Base-by-base conservation (phyloP, 2,113 vertebrate species). In the Hipposideros armiger region DNA sequence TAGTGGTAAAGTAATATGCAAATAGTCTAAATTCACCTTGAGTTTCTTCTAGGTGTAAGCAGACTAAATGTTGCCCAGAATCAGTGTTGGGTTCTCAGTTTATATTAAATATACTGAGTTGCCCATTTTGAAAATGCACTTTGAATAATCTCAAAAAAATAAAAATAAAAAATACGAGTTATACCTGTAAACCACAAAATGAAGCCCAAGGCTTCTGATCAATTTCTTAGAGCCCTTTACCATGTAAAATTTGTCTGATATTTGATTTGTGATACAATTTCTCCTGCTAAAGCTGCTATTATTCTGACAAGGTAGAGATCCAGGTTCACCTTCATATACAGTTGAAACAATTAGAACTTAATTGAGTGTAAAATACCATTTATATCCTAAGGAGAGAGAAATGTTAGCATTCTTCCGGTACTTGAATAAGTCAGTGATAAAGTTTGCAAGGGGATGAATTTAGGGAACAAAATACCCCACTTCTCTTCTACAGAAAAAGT, bases 261-360 rank as follows among this genome's bases (percentile, higher is more conserved):
- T 97, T 98, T 98, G 97, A 97, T 97, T 96, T 98, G 97, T 98
- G 97, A 97, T 98, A 98, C 47, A 96, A 92, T 98, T 98, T 98
- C 95, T 98, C 90, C 97, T 98, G 97, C 97, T 98, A 97, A 99
- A 98, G 98, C 98, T 99, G 98, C 98, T 99, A 98, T 98, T 98
- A 97, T 97, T 98, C 98, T 98, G 98, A 97, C 98, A 98, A 97
- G 50, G 97, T 98, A 98, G 67, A 98, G 98, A 97, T 98, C 98
- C 98, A 98, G 91, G 98, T 98, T 95, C 90, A 96, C 95, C 94
- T 97, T 97, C 87, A 83, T 69, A 42, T 58, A 97, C 89, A 95
- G 96, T 91, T 50, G 95, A 98, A 98, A 96, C 95, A 95, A 97
- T 97, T 87, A 96, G 97, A 96, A 98, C 90, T 97, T 92, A 97